Percentiles rank a stretch among this genome's conserved stretches.
Evolutionary conservation across 2,113 vertebrate species (phyloP).

Genomic region (Eleginops maclovinus): DNA sequence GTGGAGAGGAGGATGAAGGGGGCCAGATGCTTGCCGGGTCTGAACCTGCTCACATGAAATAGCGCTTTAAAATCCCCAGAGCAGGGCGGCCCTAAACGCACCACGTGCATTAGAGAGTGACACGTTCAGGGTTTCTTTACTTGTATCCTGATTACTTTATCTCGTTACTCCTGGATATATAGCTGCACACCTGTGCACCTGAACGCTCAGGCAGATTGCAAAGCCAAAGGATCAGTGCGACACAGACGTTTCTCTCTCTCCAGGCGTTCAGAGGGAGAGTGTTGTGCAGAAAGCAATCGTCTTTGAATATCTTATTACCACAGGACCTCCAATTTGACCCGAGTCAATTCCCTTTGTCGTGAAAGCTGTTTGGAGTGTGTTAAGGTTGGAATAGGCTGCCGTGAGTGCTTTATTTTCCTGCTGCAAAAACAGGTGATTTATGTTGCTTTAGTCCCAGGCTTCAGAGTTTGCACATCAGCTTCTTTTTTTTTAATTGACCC

Average conservation of each 20-base stretch:
- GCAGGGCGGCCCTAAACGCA: slow-evolving; percentile 53
- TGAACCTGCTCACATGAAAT: slow-evolving; percentile 64
- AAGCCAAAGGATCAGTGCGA: too few relatives aligned
- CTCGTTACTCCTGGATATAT: too few relatives aligned
- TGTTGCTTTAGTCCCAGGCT: slow-evolving; percentile 17
- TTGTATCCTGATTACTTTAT: too few relatives aligned
- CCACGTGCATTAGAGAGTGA: slow-evolving; percentile 54
- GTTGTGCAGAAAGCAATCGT: too few relatives aligned
- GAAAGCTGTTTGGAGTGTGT: slow-evolving; percentile 32
- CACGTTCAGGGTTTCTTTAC: too few relatives aligned
- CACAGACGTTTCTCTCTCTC: too few relatives aligned
- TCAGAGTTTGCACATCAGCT: slow-evolving; percentile 47
- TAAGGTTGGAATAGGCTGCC: slow-evolving; percentile 31
- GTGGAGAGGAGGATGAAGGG: slow-evolving; percentile 75
- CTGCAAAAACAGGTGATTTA: slow-evolving; percentile 31
- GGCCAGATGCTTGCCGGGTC: slow-evolving; percentile 80
- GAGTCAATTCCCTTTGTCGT: slow-evolving; percentile 58
- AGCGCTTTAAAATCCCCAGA: slow-evolving; percentile 53
- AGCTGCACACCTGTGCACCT: slow-evolving; percentile 6
- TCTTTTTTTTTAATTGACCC: slow-evolving; percentile 12
- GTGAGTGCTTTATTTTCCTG: slow-evolving; percentile 10
- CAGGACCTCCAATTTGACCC: slow-evolving; percentile 59
- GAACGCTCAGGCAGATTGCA: too few relatives aligned
- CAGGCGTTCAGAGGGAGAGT: too few relatives aligned
- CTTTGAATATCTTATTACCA: slow-evolving; percentile 66